Base-by-base conservation (phyloP, 2,888 invertebrate species). In the Lissonota sp. region DNA sequence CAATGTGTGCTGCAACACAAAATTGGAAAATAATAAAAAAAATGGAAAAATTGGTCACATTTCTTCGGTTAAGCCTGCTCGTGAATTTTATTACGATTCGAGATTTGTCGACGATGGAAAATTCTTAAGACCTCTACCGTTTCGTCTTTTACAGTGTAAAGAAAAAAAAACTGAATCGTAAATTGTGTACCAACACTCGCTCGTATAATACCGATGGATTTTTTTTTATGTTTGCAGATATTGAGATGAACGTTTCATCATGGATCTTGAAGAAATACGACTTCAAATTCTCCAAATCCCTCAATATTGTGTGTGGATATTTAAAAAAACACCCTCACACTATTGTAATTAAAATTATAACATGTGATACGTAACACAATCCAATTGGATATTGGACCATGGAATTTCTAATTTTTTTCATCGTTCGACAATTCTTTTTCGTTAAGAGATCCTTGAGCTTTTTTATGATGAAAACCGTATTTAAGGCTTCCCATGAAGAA, bases 1-100 rank as follows among this genome's bases (percentile, higher is more conserved):
- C 88, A 99, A 93, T 66, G 98, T 97, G 93, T 97, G 97, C 97
- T 97, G 95, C 71, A 94, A 94, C 92, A 92, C 90, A 91, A 90
- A 86, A 66, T 70, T 49, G 44, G 3, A 26, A 26, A 26, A 55
- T 26, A 66, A 64, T 37, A 42, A 79, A 66, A 70, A 73, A 66
- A 72, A 58, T 12, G 49, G 6, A 26, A 10, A 55, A 64, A 64
- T 44, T 46, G 39, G 51, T 74, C 66, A 74, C 46, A 12, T 71
- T 62, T 76, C 8, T 42, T 55, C 49, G 37, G 40, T 44, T 53
- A 42, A 26, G 8, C 40, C 46, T 40, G 42, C 49, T 42, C 7
- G 39, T 51, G 12, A 64, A 69, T 70, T 74, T 66, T 70, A 64
- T 74, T 78, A 58, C 70, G 40, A 62, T 58, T 46, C n/a, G 40